A percentile compares a stretch with the other conserved stretches of the same genome.
Evolutionary conservation across 2,797 vertebrate genomes (phyloP).

Genomic region (Fistularia tabacaria): DNA sequence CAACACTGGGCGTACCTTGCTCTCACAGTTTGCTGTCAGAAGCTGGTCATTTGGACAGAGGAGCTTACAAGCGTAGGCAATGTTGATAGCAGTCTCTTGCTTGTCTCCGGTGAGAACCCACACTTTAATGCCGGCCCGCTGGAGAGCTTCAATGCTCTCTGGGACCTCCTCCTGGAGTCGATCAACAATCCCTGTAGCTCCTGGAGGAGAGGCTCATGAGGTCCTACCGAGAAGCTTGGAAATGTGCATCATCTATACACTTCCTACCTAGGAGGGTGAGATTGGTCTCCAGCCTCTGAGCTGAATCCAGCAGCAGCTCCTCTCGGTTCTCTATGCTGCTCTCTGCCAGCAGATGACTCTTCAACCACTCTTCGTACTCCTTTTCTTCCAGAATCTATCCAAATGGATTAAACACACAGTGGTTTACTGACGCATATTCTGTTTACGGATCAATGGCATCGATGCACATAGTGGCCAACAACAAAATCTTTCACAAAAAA

Average conservation of each 20-base stretch:
- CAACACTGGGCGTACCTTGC: constrained; percentile 66
- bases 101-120: constrained; percentile 98
- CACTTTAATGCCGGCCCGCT: constrained; percentile 86
- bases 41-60: constrained; percentile 79
- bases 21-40: constrained; percentile 78
- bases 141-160: constrained; percentile 86
- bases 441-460: neutral
- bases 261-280: constrained; percentile 84
- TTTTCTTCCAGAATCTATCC: constrained; percentile 76
- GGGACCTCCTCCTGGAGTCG: constrained; percentile 92
- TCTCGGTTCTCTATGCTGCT: constrained; percentile 90
- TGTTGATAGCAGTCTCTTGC: constrained; percentile 92
- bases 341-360: constrained; percentile 83
- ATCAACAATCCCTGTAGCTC: constrained; percentile 92
- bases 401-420: constrained; percentile 6
- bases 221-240: no score
- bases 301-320: constrained; percentile 84
- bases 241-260: no score
- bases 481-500: neutral
- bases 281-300: constrained; percentile 81
- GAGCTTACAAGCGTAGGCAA: constrained; percentile 87
- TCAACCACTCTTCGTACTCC: constrained; percentile 87
- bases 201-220: constrained; percentile 53
- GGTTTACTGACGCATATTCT: neutral
- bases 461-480: neutral